Evolutionary conservation across 2,113 vertebrate species (phyloP).

Genomic region (Thamnaconus septentrionalis): DNA sequence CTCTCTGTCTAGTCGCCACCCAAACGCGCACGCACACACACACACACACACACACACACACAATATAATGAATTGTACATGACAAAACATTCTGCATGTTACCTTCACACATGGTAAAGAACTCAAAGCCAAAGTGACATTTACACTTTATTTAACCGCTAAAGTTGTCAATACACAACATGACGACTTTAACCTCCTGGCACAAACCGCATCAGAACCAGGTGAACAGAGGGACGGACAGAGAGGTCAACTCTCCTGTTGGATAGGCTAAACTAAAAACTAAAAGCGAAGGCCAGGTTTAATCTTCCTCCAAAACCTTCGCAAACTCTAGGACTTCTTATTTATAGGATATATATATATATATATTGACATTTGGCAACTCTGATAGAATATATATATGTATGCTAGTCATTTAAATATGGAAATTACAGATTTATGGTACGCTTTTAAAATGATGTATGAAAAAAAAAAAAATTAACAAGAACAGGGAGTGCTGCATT

Average conservation of each 20-base stretch:
- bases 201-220: conserved; percentile 44
- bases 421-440: conserved; percentile 44
- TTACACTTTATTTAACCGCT: conserved; percentile 60
- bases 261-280: conserved; percentile 21
- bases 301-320: conserved; percentile 37
- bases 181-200: conserved; percentile 46
- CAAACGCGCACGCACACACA: too few species aligned
- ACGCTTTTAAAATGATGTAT: conserved; percentile 69
- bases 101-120: conserved; percentile 12
- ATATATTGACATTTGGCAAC: conserved; percentile 54
- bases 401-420: conserved; percentile 61
- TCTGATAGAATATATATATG: conserved; percentile 54
- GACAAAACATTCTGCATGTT: not conserved
- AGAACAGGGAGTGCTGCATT: conserved; percentile 9
- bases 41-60: too few species aligned
- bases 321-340: conserved; percentile 58
- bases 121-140: conserved; percentile 32
- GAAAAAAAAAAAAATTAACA: conserved; percentile 23
- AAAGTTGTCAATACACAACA: conserved; percentile 64
- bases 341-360: conserved; percentile 50
- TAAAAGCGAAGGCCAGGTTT: conserved; percentile 46
- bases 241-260: conserved; percentile 65
- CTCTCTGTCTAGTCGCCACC: too few species aligned
- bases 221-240: conserved; percentile 44
- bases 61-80: too few species aligned